Conservation (phyloP, 2,113 vertebrate species). For the Tursiops truncatus region DNA sequence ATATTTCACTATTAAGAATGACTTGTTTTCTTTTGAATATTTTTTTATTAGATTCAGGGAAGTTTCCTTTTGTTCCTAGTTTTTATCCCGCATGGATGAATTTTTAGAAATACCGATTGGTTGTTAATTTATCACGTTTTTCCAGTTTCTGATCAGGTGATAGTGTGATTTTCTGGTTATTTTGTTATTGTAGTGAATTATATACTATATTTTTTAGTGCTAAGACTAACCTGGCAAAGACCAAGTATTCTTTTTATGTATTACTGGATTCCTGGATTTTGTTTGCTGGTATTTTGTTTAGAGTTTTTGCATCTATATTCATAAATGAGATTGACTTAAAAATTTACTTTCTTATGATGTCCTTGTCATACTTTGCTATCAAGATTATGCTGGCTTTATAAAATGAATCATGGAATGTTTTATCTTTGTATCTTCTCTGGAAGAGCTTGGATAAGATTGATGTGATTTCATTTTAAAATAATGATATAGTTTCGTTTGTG, state of each 20-base stretch:
- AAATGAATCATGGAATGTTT: not conserved
- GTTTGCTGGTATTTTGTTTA: not conserved
- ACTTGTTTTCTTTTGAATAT: not conserved
- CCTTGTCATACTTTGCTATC: constrained; percentile 2
- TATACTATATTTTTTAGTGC: not conserved
- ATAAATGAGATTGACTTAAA: not conserved
- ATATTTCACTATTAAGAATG: not conserved
- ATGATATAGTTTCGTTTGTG: not conserved
- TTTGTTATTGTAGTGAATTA: not conserved
- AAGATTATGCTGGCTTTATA: not conserved
- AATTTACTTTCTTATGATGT: not conserved
- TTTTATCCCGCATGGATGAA: not conserved
- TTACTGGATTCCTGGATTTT: not conserved
- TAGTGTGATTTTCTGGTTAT: not conserved
- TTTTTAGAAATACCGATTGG: not conserved
- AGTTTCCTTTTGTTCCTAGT: not conserved
- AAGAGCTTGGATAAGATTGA: not conserved
- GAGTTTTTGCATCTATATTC: not conserved
- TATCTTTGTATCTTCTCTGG: not conserved
- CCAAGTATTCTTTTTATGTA: not conserved
- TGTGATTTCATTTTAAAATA: not conserved
- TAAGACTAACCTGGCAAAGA: not conserved
- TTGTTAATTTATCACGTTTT: constrained; percentile 23
- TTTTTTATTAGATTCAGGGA: not conserved
- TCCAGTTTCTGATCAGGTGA: not conserved